phyloP scores from a whole-genome alignment of 23 tunicate genomes.

The Ciona savignyi region DNA sequence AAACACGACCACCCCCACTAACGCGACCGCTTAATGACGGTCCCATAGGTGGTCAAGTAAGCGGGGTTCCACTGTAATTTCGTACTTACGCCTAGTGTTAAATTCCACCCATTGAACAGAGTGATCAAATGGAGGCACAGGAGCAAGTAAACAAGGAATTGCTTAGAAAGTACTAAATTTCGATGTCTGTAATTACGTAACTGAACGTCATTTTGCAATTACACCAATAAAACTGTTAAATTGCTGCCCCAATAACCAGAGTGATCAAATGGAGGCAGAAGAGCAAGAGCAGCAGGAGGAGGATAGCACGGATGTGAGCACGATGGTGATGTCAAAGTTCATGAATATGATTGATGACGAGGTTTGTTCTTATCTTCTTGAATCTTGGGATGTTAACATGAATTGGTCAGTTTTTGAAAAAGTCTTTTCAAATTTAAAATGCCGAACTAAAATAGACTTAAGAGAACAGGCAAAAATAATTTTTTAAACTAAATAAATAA shows the following conservation, averaged over 20 bases:
- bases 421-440: too few relatives aligned
- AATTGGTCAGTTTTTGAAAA: too few relatives aligned
- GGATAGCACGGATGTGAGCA: constrained; percentile 22
- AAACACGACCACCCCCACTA: too few relatives aligned
- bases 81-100: too few relatives aligned
- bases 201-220: background rate
- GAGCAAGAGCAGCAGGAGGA: background rate
- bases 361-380: too few relatives aligned
- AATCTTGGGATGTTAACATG: too few relatives aligned
- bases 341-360: constrained; percentile 87
- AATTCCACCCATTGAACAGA: too few relatives aligned
- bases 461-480: background rate
- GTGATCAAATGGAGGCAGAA: background rate
- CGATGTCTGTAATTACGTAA: background rate
- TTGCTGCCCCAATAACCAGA: background rate
- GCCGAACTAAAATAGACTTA: too few relatives aligned
- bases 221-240: background rate
- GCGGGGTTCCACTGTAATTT: too few relatives aligned
- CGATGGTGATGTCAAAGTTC: constrained; percentile 48
- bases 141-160: background rate
- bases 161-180: background rate
- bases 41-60: too few relatives aligned
- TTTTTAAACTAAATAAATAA: background rate
- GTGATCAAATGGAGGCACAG: background rate
- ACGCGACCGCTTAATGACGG: too few relatives aligned